Conservation (phyloP, 2,888 invertebrate genomes). For the Pseudoips prasinana region DNA sequence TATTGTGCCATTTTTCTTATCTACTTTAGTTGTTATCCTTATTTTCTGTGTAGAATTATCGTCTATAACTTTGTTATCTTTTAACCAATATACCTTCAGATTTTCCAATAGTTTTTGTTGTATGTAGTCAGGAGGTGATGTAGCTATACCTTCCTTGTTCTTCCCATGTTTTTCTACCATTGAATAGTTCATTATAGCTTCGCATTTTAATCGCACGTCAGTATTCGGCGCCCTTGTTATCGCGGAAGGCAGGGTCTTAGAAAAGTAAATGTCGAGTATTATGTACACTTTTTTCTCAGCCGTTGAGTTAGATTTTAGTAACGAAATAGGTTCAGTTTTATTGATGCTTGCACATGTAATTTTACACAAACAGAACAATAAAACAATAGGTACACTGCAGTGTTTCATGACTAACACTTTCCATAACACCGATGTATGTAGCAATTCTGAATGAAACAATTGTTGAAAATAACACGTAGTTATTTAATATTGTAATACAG, state of each 20-base stretch:
- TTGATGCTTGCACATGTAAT: constrained; percentile 47
- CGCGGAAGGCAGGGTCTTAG: constrained; percentile 58
- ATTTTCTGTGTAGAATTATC: constrained; percentile 43
- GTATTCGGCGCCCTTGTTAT: constrained; percentile 49
- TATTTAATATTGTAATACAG: constrained; percentile 2
- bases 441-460: constrained; percentile 13
- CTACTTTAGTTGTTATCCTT: constrained; percentile 61
- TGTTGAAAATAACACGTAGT: not conserved
- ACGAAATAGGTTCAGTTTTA: constrained; percentile 50
- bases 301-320: constrained; percentile 54
- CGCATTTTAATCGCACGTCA: constrained; percentile 67
- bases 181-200: constrained; percentile 71
- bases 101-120: constrained; percentile 65
- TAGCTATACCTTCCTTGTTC: constrained; percentile 63
- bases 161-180: constrained; percentile 66
- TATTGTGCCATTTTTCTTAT: constrained; percentile 66
- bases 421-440: constrained; percentile 54
- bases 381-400: constrained; percentile 64
- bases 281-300: constrained; percentile 67
- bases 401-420: constrained; percentile 71
- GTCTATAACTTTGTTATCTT: constrained; percentile 52
- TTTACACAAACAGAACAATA: constrained; percentile 57
- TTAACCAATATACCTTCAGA: constrained; percentile 71
- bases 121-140: constrained; percentile 62
- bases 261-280: constrained; percentile 70